Conservation (phyloP, 2,888 invertebrate species). For the Tanytarsus gracilentus region DNA sequence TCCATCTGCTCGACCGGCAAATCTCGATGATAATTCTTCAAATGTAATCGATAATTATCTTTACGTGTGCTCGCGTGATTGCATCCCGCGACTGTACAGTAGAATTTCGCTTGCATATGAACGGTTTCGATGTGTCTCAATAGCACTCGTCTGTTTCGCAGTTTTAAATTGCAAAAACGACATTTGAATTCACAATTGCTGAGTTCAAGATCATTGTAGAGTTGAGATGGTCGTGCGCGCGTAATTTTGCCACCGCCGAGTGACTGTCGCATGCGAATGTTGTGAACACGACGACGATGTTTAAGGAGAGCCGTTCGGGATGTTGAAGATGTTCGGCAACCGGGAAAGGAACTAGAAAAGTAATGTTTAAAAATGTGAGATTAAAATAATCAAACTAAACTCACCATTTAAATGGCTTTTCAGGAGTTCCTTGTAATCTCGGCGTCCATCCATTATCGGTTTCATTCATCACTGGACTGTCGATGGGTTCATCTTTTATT, state of each 20-base stretch:
- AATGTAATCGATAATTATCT: background rate
- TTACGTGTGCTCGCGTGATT: background rate
- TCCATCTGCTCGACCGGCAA: background rate
- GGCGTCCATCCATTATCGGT: too few relatives aligned
- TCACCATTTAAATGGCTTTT: too few relatives aligned
- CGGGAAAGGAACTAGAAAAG: background rate
- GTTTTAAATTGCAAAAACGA: background rate
- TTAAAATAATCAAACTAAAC: too few relatives aligned
- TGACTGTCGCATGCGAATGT: background rate
- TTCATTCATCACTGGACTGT: background rate
- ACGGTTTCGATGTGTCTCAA: background rate
- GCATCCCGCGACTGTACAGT: background rate
- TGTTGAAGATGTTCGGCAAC: background rate
- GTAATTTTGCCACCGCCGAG: background rate
- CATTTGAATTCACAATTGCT: background rate
- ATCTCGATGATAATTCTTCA: constrained; percentile 1
- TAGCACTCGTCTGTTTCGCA: background rate
- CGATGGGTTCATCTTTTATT: background rate
- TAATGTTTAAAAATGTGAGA: too few relatives aligned
- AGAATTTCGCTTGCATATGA: background rate
- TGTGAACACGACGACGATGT: background rate
- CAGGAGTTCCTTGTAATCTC: too few relatives aligned
- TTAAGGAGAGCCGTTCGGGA: background rate
- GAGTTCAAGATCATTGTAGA: background rate
- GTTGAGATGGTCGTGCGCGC: background rate